Evolutionary conservation across 2,797 vertebrate species (phyloP).

Genomic region (Neosalanx taihuensis): DNA sequence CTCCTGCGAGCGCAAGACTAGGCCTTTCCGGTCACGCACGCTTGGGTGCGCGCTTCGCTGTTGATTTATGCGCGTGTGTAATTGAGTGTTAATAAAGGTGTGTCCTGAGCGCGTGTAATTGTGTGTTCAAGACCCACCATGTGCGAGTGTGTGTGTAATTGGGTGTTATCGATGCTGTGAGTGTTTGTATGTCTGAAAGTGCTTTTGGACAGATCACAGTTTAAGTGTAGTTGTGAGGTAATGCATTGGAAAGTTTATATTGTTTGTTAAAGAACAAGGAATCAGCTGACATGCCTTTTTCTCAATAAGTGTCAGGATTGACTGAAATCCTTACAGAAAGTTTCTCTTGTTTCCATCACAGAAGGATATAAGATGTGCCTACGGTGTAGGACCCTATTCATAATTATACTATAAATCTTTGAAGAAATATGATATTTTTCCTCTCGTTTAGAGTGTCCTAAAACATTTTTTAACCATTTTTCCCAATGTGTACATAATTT

Average conservation of each 20-base stretch:
- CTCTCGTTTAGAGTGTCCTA: no score
- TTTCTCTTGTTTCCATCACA: conserved; percentile 6
- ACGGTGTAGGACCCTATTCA: no score
- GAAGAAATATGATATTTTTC: no score
- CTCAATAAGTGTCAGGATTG: conserved; percentile 4
- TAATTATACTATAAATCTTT: no score
- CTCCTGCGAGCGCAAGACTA: conserved; percentile 49
- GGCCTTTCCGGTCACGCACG: conserved; percentile 46
- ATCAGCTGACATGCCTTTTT: not conserved
- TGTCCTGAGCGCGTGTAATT: conserved; percentile 78
- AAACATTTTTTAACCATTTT: no score
- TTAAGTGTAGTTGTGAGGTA: conserved; percentile 47
- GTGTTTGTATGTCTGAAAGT: conserved; percentile 61
- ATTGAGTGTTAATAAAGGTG: conserved; percentile 85
- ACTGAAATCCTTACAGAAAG: conserved; percentile 1
- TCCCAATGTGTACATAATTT: no score
- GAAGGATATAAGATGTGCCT: not conserved
- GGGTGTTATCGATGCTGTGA: conserved; percentile 78
- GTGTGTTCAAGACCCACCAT: conserved; percentile 74
- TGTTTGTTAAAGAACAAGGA: conserved; percentile 1
- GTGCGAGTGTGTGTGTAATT: conserved; percentile 76
- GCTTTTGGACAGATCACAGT: conserved; percentile 60
- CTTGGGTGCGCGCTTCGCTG: conserved; percentile 48
- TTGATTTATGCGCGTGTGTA: conserved; percentile 80
- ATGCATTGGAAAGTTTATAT: conserved; percentile 20